These are phyloP conservation scores for Platalea minor DNA, from an alignment of 2,797 vertebrate species.

Conservation along the genomic window DNA sequence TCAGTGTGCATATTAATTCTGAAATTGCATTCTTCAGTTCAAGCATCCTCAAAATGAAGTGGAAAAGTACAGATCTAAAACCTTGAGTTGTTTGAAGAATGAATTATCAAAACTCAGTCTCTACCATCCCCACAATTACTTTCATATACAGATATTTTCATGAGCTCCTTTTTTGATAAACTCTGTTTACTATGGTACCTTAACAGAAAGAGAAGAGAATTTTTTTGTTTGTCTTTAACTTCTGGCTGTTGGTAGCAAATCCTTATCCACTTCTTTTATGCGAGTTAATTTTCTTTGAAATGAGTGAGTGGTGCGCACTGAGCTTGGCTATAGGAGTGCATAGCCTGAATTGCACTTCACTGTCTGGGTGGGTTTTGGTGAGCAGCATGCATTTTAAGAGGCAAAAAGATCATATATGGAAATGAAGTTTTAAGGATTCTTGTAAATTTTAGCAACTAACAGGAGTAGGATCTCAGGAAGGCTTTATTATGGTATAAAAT, in stretches of 20 bases:
- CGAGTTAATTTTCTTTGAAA: neutral
- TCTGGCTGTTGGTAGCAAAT: neutral
- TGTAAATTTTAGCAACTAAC: neutral
- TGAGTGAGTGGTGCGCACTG: neutral
- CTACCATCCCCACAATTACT: neutral
- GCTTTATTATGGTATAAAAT: neutral
- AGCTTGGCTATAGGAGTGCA: neutral
- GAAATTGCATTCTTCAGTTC: neutral
- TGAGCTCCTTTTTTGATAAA: neutral
- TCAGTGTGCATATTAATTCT: neutral
- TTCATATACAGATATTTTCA: neutral
- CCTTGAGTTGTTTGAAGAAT: neutral
- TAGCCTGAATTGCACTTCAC: neutral
- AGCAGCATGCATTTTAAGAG: neutral
- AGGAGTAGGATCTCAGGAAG: neutral
- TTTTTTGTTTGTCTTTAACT: neutral
- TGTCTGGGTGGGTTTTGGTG: neutral
- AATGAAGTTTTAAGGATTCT: neutral
- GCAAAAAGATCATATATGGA: neutral
- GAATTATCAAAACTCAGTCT: neutral
- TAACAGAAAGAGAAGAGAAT: neutral
- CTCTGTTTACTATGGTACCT: neutral
- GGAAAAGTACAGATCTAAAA: neutral
- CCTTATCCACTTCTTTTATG: neutral
- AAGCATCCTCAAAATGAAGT: neutral